Evolutionary conservation across 2,113 vertebrate species (phyloP), one percentile per base, ranked within the genome.

Genomic region (Aegypius monachus): DNA sequence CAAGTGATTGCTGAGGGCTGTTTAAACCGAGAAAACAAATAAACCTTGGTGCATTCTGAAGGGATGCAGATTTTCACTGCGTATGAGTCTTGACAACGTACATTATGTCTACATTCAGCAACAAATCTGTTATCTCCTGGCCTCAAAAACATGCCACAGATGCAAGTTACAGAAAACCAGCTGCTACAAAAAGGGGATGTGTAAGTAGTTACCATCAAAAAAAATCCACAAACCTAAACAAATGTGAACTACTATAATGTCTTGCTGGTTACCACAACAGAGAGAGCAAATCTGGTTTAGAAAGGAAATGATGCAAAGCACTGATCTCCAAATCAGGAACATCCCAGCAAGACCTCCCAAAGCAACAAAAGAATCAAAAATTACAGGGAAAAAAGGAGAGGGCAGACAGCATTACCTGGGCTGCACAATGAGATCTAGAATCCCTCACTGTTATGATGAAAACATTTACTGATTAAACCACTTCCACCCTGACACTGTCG

Each of bases 61-160:
- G 78, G 4, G 38, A 62, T 85, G 71, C 83, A 91, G 94, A 89
- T 95, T 96, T 97, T 86, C 70, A 23, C 80, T 90, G 71, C 0
- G 0, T 85, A 13, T 61, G 59, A 90, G 55, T 79, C 79, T 70
- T 94, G 88, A 94, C 84, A 87, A 90, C 27, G 3, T 93, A 80
- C 62, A 67, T 96, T 83, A 90, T 93, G 86, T 66, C 92, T 96
- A 31, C 90, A 90, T 89, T 95, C 93, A 85, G 68, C 90, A 96
- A 92, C 93, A 94, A 91, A 93, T 96, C 94, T 97, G 95, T 85
- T 96, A 96, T 92, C 87, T 97, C 70, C 89, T 88, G 85, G 90
- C 81, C 95, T 95, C 71, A 82, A 50, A 94, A 93, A 91, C 66
- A 89, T 50, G 66, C 59, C 92, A 83, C 90, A 94, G 90, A 95